Evolutionary conservation across 2,113 vertebrate species (phyloP).

Genomic region (Rhinichthys klamathensis): DNA sequence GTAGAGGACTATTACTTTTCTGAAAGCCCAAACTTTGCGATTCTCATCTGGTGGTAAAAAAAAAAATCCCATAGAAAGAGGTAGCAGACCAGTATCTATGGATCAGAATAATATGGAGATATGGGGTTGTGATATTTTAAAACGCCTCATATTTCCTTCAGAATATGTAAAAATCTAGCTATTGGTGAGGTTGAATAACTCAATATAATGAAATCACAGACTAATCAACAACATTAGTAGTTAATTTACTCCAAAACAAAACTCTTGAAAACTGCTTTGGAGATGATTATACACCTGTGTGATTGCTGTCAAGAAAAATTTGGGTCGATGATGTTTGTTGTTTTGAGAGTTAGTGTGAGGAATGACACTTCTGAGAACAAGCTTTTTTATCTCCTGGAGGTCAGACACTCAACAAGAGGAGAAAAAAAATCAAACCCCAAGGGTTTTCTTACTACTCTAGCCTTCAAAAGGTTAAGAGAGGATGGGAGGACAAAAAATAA

Average conservation of each 20-base stretch:
- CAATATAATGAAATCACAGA: background rate
- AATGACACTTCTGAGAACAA: background rate
- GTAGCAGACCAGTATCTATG: background rate
- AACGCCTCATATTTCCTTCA: background rate
- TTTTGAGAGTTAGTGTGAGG: slow-evolving; percentile 23
- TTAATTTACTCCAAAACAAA: slow-evolving; percentile 5
- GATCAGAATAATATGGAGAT: background rate
- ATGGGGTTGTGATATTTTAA: background rate
- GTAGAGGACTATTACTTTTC: too few species aligned
- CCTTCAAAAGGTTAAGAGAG: slow-evolving; percentile 61
- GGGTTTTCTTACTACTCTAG: slow-evolving; percentile 54
- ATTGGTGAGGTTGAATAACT: background rate
- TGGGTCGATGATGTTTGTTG: slow-evolving; percentile 17
- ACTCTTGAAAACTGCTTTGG: background rate
- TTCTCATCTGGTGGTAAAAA: background rate
- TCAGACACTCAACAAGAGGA: slow-evolving; percentile 42
- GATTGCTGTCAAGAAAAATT: background rate
- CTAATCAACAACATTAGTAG: background rate
- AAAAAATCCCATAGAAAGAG: background rate
- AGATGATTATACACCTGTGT: slow-evolving; percentile 32
- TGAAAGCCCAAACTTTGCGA: too few species aligned
- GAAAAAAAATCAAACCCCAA: slow-evolving; percentile 42
- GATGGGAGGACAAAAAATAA: slow-evolving; percentile 43
- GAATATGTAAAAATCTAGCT: background rate
- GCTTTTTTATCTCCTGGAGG: slow-evolving; percentile 23